phyloP scores from a whole-genome alignment of 2,113 vertebrate genomes.

The Gila orcuttii region DNA sequence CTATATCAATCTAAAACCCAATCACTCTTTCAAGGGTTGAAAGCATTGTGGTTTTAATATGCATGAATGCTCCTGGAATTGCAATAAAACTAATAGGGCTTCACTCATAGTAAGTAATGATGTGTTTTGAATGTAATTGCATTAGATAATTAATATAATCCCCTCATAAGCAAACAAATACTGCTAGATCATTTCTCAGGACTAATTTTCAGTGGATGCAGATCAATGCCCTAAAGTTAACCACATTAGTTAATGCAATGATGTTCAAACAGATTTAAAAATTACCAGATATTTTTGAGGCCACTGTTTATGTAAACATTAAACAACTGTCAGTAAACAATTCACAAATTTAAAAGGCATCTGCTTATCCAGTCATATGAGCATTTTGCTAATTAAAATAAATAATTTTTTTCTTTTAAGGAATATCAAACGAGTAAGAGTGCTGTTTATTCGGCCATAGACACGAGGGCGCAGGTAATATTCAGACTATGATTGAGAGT shows the following conservation, averaged over 20 bases:
- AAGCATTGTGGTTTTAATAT: neutral
- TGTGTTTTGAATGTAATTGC: no score
- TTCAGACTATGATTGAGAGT: neutral
- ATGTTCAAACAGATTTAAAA: neutral
- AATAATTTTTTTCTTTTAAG: neutral
- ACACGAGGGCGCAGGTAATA: neutral
- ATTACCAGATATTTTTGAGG: neutral
- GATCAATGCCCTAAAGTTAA: neutral
- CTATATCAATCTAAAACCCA: neutral
- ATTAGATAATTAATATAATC: neutral
- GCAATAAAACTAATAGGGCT: neutral
- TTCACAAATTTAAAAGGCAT: neutral
- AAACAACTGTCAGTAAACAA: neutral
- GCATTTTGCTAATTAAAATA: neutral
- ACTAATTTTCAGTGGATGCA: neutral
- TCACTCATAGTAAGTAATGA: neutral
- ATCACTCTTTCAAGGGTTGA: neutral
- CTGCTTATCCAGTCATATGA: neutral
- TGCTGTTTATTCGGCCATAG: neutral
- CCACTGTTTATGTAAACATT: neutral
- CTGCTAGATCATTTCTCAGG: neutral
- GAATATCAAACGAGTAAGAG: neutral
- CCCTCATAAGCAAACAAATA: neutral
- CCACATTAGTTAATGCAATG: neutral
- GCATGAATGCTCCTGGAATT: neutral